These are phyloP conservation scores for Meta bourneti DNA, from an alignment of 2,888 invertebrate genomes.

Conservation along the genomic window DNA sequence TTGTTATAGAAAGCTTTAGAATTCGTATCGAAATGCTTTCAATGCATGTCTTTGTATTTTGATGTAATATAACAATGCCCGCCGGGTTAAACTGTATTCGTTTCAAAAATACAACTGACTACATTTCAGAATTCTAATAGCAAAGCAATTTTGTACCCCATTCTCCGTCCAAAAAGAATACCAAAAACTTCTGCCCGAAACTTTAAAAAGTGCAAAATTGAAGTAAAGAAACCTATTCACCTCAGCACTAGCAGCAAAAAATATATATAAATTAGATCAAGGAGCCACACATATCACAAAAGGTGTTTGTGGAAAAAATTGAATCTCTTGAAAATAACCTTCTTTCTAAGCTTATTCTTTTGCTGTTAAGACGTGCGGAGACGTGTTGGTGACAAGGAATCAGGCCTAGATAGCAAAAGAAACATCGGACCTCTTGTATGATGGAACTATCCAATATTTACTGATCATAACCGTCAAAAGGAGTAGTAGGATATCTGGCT, in stretches of 20 bases:
- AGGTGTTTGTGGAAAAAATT: not conserved
- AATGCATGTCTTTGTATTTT: too few species aligned
- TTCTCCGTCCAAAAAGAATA: too few species aligned
- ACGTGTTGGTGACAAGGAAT: not conserved
- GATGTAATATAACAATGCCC: too few species aligned
- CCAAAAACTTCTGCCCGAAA: too few species aligned
- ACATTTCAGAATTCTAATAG: too few species aligned
- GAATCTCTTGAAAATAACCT: not conserved
- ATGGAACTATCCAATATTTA: constrained; percentile 36
- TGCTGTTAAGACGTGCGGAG: not conserved
- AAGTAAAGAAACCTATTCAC: not conserved
- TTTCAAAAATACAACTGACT: too few species aligned
- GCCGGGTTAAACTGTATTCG: too few species aligned
- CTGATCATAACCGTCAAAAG: constrained; percentile 19
- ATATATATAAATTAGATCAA: not conserved
- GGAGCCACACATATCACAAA: not conserved
- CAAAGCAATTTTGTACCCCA: too few species aligned
- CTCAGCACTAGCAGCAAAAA: not conserved
- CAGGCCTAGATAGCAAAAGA: not conserved
- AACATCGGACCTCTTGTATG: not conserved
- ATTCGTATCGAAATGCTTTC: too few species aligned
- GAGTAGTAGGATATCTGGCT: constrained; percentile 9
- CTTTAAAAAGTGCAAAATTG: not conserved
- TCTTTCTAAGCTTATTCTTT: not conserved
- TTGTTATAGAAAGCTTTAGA: too few species aligned